Evolutionary conservation across 2,888 invertebrate species (phyloP), one percentile per base, ranked within the genome.

Genomic region (Coleophora flavipennella): DNA sequence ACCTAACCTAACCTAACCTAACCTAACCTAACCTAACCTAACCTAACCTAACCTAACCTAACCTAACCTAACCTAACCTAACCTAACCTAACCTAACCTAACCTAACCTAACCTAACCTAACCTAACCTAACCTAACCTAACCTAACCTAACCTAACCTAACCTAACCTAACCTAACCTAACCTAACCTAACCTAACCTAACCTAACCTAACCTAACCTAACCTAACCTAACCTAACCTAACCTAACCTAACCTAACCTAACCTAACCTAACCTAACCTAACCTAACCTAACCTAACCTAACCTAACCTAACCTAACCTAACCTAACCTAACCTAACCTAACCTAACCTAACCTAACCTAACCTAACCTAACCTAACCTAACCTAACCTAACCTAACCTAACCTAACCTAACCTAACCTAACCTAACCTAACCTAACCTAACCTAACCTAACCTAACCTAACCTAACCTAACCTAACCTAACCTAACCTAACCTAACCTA

Each of bases 351-450:
- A 45, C 48, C 43, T 42, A 43, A 48, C 48, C 48, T 44, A 49
- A 49, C 49, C 49, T 46, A 46, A 48, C 45, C 48, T 46, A 48
- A 48, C 49, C 45, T 46, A 48, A 46, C 45, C 45, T 44, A 48
- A 48, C 44, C 45, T 44, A 49, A 49, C 49, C 49, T 46, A 48
- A 48, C 49, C 49, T 43, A 49, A 49, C 44, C 45, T 36, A 45
- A 43, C 42, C 47, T 43, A 47, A 47, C 44, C 46, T 42, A 45
- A 45, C 45, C 45, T 45, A 45, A 45, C 45, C 43, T 38, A 45
- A 42, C 45, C 42, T 40, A 42, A 42, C 45, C 42, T 43, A 45
- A 46, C 43, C 41, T 42, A 46, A 43, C 46, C 43, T 39, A 43
- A 42, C 41, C 42, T 36, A 39, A 42, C 39, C 38, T 36, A 41